Evolutionary conservation across 2,797 vertebrate genomes (phyloP), one percentile per base, ranked within the genome.

Genomic region (Chaenodraco wilsoni): DNA sequence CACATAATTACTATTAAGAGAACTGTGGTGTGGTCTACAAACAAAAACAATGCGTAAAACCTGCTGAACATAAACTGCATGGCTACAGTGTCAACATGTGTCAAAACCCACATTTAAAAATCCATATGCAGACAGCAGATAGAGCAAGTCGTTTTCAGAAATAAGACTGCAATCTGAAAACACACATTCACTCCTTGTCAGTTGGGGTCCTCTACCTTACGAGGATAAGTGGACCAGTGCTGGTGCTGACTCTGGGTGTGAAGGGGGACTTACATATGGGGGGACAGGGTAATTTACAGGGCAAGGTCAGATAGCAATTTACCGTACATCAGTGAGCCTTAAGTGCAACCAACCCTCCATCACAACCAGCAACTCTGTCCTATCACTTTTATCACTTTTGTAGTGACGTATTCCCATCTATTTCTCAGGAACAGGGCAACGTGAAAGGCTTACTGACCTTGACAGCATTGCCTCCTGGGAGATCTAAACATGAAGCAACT

Each of bases 351-450:
- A 51, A 3, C 23, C 51, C 33, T 31, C 40, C 21, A 37, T 0
- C 33, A 54, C 40, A 43, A 48, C 41, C 7, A 27, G 40, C 52
- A 75, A 51, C 45, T 62, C 13, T 52, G 9, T 15, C 10, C 17
- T 31, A 10, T 58, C 37, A 46, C 5, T 41, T 17, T 52, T 63
- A 12, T 56, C 3, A 41, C 21, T 66, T 9, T 55, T 19, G 27
- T 72, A 9, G 65, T 62, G 48, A 83, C 77, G 19, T 9, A 61
- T 66, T 75, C 40, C 12, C 51, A 66, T 51, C 64, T 60, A 45
- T 55, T 7, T 83, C 69, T 46, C 78, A 90, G 82, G 82, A 83
- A 75, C 72, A 70, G 50, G 33, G 6, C 12, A 80, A 72, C 72
- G 54, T 12, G 40, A 85, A 83, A 65, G 31, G 46, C 50, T 13